These are phyloP conservation scores for Agapostemon virescens DNA, from an alignment of 2,888 invertebrate species.

Conservation along the genomic window DNA sequence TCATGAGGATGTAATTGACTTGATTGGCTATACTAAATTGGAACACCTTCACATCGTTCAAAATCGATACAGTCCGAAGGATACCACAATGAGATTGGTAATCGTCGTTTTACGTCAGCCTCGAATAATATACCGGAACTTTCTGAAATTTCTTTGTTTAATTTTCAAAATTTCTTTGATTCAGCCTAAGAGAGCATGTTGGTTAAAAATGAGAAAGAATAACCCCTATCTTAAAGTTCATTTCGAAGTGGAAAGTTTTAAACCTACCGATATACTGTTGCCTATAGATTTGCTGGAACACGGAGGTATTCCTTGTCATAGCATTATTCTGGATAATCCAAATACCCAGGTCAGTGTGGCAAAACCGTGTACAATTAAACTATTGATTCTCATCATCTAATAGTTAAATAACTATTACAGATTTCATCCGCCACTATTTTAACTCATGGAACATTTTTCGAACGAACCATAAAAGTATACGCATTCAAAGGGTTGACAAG, in stretches of 20 bases:
- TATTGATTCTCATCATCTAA: background rate
- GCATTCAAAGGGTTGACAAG: constrained; percentile 87
- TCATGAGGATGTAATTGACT: constrained; percentile 86
- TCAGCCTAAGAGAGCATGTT: constrained; percentile 77
- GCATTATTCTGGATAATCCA: constrained; percentile 77
- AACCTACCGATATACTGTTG: constrained; percentile 84
- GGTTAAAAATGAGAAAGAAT: constrained; percentile 82
- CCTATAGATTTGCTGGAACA: constrained; percentile 78
- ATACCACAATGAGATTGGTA: constrained; percentile 82
- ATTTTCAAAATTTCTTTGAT: constrained; percentile 21
- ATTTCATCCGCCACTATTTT: constrained; percentile 68
- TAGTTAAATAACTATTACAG: constrained; percentile 60
- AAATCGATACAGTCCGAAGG: constrained; percentile 85
- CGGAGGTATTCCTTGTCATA: constrained; percentile 75
- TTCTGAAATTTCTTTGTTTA: background rate
- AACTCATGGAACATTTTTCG: constrained; percentile 74
- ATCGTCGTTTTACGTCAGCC: constrained; percentile 57
- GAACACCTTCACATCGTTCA: constrained; percentile 88
- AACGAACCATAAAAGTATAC: constrained; percentile 84
- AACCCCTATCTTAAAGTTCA: constrained; percentile 86
- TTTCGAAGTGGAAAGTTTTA: constrained; percentile 84
- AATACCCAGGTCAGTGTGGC: constrained; percentile 70
- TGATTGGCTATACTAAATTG: constrained; percentile 85
- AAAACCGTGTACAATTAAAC: background rate
- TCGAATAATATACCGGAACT: background rate